Conservation (phyloP, 2,888 invertebrate genomes). For the Strigamia crassipes region DNA sequence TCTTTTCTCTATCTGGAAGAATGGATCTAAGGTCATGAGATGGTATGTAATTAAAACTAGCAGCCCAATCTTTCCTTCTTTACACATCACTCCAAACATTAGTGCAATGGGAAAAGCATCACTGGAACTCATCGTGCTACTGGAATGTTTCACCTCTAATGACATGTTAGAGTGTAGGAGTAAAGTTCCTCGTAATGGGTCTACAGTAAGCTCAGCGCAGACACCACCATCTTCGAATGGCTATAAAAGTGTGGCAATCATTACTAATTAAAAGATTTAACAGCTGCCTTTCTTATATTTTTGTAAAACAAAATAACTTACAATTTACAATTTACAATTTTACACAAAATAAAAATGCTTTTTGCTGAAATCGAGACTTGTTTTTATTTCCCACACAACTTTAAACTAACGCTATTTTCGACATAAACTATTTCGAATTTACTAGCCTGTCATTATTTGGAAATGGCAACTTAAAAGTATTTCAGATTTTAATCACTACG, state of each 20-base stretch:
- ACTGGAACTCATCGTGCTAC: conserved; percentile 35
- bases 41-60: conserved; percentile 35
- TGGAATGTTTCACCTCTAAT: conserved; percentile 37
- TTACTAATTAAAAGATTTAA: conserved; percentile 5
- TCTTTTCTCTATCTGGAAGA: conserved; percentile 17
- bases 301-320: not conserved
- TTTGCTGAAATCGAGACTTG: too few species aligned
- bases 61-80: conserved; percentile 42
- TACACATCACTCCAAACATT: conserved; percentile 31
- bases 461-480: too few species aligned
- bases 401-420: too few species aligned
- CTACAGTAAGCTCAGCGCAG: not conserved
- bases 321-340: too few species aligned
- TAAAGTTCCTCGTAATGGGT: conserved; percentile 14
- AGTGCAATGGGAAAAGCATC: conserved; percentile 40
- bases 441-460: too few species aligned
- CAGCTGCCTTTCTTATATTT: not conserved
- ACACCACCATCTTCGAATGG: not conserved
- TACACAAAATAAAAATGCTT: too few species aligned
- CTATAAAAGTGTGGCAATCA: not conserved
- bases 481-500: too few species aligned
- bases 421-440: too few species aligned
- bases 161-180: conserved; percentile 18
- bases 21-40: conserved; percentile 18
- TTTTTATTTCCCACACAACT: too few species aligned